Conservation (phyloP, 2,797 vertebrate genomes). For the Sebastes ruberrimus region DNA sequence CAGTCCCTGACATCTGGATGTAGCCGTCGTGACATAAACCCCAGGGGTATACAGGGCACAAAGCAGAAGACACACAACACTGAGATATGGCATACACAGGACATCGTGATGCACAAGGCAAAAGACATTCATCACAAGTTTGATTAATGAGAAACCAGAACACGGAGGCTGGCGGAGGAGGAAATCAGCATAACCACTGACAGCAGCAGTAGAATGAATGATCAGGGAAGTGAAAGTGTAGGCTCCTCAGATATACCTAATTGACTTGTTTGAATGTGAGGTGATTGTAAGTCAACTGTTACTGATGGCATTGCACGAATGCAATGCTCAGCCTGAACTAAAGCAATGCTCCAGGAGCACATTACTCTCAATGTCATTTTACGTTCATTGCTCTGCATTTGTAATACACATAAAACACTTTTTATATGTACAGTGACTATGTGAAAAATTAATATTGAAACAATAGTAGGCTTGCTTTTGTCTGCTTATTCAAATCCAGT, state of each 20-base stretch:
- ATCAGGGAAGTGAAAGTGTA: not conserved
- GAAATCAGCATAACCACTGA: not conserved
- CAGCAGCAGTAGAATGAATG: not conserved
- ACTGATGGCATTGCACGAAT: not conserved
- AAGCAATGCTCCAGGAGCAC: not conserved
- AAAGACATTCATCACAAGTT: constrained; percentile 15
- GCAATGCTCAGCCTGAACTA: not conserved
- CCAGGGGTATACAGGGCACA: constrained; percentile 24
- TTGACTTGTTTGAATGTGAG: constrained; percentile 20
- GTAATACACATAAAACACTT: not conserved
- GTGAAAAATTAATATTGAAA: not conserved
- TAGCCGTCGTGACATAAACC: constrained; percentile 41
- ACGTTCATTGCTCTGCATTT: not conserved
- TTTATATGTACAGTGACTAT: not conserved
- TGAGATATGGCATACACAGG: constrained; percentile 19
- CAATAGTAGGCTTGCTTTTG: not conserved
- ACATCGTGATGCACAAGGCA: constrained; percentile 13
- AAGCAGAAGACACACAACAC: constrained; percentile 29
- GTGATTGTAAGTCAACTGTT: not conserved
- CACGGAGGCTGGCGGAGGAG: not conserved
- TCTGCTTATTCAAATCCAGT: not conserved
- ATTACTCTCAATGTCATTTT: not conserved
- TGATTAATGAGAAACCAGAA: constrained; percentile 20
- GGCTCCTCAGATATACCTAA: not conserved
- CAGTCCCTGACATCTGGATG: constrained; percentile 59